These are phyloP conservation scores for Malurus alboscapulatus DNA, from an alignment of 2,113 vertebrate species.

Conservation along the genomic window DNA sequence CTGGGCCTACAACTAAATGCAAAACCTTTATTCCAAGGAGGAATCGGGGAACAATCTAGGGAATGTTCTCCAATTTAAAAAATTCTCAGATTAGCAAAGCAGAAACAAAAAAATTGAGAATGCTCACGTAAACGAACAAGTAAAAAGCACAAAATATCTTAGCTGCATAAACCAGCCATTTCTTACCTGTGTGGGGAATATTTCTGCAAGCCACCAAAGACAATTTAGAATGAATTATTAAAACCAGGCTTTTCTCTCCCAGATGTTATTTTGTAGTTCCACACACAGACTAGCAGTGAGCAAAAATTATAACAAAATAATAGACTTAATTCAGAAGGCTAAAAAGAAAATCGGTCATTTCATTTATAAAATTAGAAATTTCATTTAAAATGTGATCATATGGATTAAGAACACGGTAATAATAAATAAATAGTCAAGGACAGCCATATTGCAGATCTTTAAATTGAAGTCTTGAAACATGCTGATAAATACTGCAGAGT, in stretches of 20 bases:
- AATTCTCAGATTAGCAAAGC: not conserved
- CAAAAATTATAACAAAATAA: not conserved
- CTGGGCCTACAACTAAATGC: not conserved
- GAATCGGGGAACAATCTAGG: not conserved
- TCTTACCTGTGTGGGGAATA: not conserved
- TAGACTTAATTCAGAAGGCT: not conserved
- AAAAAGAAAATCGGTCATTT: not conserved
- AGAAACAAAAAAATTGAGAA: not conserved
- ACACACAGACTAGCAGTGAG: not conserved
- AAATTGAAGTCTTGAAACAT: not conserved
- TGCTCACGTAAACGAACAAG: not conserved
- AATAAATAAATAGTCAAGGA: not conserved
- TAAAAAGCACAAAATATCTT: not conserved
- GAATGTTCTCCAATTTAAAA: not conserved
- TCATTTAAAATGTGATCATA: not conserved
- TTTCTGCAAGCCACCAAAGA: not conserved
- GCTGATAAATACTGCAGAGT: not conserved
- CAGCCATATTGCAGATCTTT: not conserved
- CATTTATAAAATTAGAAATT: not conserved
- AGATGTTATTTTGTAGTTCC: not conserved
- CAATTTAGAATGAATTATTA: not conserved
- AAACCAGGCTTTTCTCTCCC: not conserved
- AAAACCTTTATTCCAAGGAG: not conserved
- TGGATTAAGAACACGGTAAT: not conserved
- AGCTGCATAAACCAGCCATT: not conserved